Evolutionary conservation across 2,113 vertebrate species (phyloP).

Genomic region (Mustelus asterias): DNA sequence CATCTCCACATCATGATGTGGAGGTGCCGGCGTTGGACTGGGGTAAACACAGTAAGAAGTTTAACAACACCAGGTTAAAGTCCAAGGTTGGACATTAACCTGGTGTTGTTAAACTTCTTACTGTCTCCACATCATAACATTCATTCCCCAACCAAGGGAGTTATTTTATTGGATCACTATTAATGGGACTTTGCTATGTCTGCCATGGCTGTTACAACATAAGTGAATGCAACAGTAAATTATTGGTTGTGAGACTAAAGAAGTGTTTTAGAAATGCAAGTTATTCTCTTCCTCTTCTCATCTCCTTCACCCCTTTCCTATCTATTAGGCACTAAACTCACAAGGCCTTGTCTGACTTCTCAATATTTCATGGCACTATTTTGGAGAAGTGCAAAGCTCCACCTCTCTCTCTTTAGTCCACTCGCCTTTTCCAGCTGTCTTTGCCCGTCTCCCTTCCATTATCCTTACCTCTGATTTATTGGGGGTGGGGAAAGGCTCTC

Average conservation of each 20-base stretch:
- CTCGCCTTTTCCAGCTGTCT: background rate
- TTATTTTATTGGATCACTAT: background rate
- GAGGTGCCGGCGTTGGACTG: too few species aligned
- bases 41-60: too few species aligned
- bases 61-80: too few species aligned
- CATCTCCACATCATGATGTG: too few species aligned
- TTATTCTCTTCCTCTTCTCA: background rate
- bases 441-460: background rate
- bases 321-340: background rate
- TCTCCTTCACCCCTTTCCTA: background rate
- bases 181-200: background rate
- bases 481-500: background rate
- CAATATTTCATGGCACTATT: background rate
- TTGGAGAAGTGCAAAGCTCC: background rate
- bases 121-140: too few species aligned
- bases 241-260: background rate
- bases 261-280: background rate
- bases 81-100: too few species aligned
- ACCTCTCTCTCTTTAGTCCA: too few species aligned
- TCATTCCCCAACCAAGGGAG: background rate
- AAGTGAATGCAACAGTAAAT: background rate
- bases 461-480: background rate
- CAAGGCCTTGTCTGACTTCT: background rate
- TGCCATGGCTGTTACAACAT: background rate
- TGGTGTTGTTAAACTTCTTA: too few species aligned